Evolutionary conservation across 2,797 vertebrate species (phyloP).

Genomic region (Channallabes apus): DNA sequence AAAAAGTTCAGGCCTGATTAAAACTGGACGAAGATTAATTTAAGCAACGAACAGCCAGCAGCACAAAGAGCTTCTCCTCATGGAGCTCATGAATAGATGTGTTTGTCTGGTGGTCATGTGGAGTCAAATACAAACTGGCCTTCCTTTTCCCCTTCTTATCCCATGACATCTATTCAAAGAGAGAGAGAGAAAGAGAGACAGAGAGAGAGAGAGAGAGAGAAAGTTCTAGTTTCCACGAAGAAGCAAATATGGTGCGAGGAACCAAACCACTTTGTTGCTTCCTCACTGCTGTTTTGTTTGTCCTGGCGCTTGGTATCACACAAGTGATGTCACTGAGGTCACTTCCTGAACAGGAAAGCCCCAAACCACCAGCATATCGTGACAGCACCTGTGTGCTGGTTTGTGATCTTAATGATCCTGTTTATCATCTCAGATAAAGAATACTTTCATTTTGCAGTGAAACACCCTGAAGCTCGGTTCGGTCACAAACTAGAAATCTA

Average conservation of each 20-base stretch:
- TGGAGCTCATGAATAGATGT: slow-evolving; percentile 60
- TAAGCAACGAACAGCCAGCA: slow-evolving; percentile 25
- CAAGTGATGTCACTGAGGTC: slow-evolving; percentile 16
- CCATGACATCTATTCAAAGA: slow-evolving; percentile 60
- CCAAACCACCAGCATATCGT: slow-evolving; percentile 18
- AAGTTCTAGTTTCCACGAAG: neutral
- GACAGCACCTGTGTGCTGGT: slow-evolving; percentile 39
- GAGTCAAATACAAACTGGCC: slow-evolving; percentile 55
- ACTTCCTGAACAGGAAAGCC: slow-evolving; percentile 40
- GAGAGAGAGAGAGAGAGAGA: neutral
- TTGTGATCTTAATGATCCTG: slow-evolving; percentile 25
- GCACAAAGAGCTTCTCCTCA: slow-evolving; percentile 35
- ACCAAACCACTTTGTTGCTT: neutral
- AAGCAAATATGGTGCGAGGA: neutral
- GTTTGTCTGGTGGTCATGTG: slow-evolving; percentile 69
- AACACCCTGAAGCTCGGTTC: neutral
- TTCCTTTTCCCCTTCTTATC: slow-evolving; percentile 43
- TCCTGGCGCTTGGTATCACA: slow-evolving; percentile 12
- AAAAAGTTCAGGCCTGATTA: neutral
- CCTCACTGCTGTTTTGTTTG: slow-evolving; percentile 17
- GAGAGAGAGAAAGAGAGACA: too few relatives aligned
- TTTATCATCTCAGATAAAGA: slow-evolving; percentile 4
- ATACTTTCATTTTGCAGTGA: slow-evolving; percentile 26
- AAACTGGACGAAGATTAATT: neutral
- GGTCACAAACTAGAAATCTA: neutral